Base-by-base conservation (phyloP, 2,888 invertebrate genomes). In the Sphaerophoria rueppellii region DNA sequence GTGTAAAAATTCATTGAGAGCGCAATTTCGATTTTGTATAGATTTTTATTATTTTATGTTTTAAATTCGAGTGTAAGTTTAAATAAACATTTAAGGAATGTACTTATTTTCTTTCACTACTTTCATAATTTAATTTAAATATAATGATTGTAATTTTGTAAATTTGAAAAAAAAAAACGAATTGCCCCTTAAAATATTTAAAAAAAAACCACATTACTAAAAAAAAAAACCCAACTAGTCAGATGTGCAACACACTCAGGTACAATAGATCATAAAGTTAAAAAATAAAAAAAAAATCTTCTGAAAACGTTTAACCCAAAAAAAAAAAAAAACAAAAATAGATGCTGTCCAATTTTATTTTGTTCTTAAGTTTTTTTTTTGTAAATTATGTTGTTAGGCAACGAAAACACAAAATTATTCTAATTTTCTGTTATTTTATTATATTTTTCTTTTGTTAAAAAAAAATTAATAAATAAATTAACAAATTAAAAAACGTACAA, bases 211-310 rank as follows among this genome's bases (percentile, higher is more conserved):
- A 24, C 24, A 24, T 24, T 24, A 24, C 24, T 70, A 75, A 86
- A 61, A 71, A 80, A 69, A 81, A 82, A 87, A 86, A 87, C 87
- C 87, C 87, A 87, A 88, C 88, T 88, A 88, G 88, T 88, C 88
- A 88, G 87, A 88, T 87, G 88, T 88, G 88, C 87, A 88, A 88
- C 88, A 88, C 87, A 88, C 88, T 88, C 88, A 88, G 88, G 88
- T 88, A 88, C 88, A 88, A 88, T 88, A 87, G 79, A 87, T 86
- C 83, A 60, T 79, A 86, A 87, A 79, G 67, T 77, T 57, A 79
- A 85, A 78, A 82, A 72, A 67, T 77, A 63, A 80, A 50, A n/a
- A 50, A 58, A 14, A 43, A 70, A 55, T 69, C 48, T 82, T 77
- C 71, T 60, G 60, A 60, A 63, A 60, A 52, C 58, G 16, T 60